Conservation (phyloP, 2,797 vertebrate species). For the Sus cebifrons region DNA sequence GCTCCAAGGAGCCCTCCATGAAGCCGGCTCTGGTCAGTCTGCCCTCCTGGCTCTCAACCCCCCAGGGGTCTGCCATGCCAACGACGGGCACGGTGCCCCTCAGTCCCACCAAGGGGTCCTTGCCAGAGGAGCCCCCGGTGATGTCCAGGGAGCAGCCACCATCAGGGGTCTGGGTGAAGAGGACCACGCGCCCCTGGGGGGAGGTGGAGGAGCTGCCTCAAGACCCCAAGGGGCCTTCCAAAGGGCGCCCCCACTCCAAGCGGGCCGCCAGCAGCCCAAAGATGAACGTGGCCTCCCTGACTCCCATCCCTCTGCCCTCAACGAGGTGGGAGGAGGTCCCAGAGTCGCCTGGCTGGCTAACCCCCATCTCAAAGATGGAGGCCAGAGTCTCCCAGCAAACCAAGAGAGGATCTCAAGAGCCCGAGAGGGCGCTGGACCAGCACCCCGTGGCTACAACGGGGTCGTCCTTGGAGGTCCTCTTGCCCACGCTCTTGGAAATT, state of each 20-base stretch:
- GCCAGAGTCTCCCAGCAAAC: background rate
- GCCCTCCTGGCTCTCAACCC: constrained; percentile 27
- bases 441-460: background rate
- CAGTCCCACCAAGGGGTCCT: background rate
- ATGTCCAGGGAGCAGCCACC: background rate
- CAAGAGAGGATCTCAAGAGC: background rate
- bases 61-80: background rate
- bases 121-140: fast-evolving
- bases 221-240: background rate
- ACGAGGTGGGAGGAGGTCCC: background rate
- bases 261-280: background rate
- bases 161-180: background rate
- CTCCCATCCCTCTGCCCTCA: background rate
- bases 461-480: background rate
- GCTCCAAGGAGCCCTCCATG: background rate
- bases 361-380: background rate
- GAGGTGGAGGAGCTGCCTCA: background rate
- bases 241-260: fast-evolving
- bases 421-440: background rate
- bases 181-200: fast-evolving
- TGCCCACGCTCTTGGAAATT: background rate
- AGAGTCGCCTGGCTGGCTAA: fast-evolving
- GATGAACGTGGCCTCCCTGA: fast-evolving
- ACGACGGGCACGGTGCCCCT: fast-evolving
- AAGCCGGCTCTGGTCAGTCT: fast-evolving